Conservation (phyloP, 2,797 vertebrate species). For the Silurus aristotelis region DNA sequence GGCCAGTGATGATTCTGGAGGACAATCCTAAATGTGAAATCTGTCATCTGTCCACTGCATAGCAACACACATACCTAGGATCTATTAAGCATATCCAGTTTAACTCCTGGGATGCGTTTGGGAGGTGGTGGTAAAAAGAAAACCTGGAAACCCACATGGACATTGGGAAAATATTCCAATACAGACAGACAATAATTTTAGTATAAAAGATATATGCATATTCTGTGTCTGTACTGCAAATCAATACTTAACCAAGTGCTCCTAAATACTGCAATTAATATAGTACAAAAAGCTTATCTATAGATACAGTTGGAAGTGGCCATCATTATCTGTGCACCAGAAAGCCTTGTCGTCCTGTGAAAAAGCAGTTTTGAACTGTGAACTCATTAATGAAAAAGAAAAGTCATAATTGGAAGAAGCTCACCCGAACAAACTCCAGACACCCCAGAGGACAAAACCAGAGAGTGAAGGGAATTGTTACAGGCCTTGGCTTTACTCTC, state of each 20-base stretch:
- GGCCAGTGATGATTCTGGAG: not conserved
- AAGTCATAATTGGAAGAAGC: conserved; percentile 68
- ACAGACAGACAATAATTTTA: not conserved
- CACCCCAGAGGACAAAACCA: conserved; percentile 52
- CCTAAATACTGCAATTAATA: conserved; percentile 37
- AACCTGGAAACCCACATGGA: not conserved
- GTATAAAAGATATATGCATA: not conserved
- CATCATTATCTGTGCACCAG: conserved; percentile 36
- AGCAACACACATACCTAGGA: not conserved
- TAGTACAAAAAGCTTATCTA: conserved; percentile 50
- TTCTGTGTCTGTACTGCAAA: conserved; percentile 45
- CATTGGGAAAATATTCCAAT: not conserved
- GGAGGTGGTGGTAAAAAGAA: not conserved
- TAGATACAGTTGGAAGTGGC: conserved; percentile 50
- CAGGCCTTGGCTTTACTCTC: conserved; percentile 46
- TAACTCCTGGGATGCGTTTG: not conserved
- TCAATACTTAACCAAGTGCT: conserved; percentile 20
- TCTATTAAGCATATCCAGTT: not conserved
- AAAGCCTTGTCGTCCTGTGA: conserved; percentile 27
- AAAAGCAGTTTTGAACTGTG: conserved; percentile 57
- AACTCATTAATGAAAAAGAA: conserved; percentile 60
- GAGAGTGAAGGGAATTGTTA: conserved; percentile 55
- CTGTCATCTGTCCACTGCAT: not conserved
- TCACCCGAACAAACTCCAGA: conserved; percentile 68
- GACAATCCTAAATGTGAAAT: not conserved